A percentile compares a stretch with the other conserved stretches of the same genome.
These are phyloP conservation scores for Trichonephila inaurata DNA, from an alignment of 1,140 invertebrate genomes.

Conservation along the genomic window DNA sequence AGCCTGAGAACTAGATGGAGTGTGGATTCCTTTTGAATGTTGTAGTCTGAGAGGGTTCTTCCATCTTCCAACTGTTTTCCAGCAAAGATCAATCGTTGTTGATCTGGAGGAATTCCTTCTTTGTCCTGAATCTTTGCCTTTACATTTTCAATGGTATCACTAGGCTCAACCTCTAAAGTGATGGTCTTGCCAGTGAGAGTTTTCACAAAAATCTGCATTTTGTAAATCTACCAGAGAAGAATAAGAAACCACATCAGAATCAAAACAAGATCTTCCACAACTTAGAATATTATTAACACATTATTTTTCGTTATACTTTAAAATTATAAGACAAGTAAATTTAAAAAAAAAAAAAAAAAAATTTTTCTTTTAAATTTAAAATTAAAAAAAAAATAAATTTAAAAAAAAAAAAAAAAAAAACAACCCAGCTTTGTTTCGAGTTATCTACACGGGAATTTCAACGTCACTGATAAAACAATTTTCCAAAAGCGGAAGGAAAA, in stretches of 20 bases:
- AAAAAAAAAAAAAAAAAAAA: too few species aligned
- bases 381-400: too few species aligned
- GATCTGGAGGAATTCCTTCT: slow-evolving; percentile 83
- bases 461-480: too few species aligned
- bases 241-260: slow-evolving; percentile 74
- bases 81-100: slow-evolving; percentile 84
- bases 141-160: slow-evolving; percentile 96
- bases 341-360: too few species aligned
- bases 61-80: slow-evolving; percentile 84
- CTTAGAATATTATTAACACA: too few species aligned
- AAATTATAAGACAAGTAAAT: too few species aligned
- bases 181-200: slow-evolving; percentile 84
- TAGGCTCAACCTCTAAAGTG: slow-evolving; percentile 82
- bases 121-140: slow-evolving; percentile 94
- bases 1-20: slow-evolving; percentile 81
- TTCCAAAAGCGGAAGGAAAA: too few species aligned
- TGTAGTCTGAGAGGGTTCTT: slow-evolving; percentile 84
- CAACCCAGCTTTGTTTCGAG: too few species aligned
- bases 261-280: too few species aligned
- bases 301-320: too few species aligned
- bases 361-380: too few species aligned
- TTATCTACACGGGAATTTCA: too few species aligned
- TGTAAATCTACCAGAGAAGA: slow-evolving; percentile 76
- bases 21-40: slow-evolving; percentile 87
- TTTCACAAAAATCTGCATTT: slow-evolving; percentile 80